Evolutionary conservation across 2,797 vertebrate genomes (phyloP), one percentile per base, ranked within the genome.

Genomic region (Brotula barbata): DNA sequence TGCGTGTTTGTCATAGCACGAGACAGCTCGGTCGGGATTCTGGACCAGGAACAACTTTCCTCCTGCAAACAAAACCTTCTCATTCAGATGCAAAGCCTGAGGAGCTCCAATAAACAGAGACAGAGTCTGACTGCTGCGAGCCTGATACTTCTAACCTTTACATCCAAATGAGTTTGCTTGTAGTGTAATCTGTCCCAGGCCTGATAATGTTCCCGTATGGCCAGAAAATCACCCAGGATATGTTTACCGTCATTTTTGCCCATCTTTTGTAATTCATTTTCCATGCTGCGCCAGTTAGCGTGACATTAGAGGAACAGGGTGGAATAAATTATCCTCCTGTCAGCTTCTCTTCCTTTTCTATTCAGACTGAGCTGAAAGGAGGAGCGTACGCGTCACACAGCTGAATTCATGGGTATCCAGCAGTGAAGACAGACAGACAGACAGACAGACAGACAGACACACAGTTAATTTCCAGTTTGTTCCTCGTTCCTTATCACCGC

Each of bases 201-300:
- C 51, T 64, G 58, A 82, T 75, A 68, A 78, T 76, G 46, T 71
- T 65, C 58, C 34, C 57, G 59, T 62, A 25, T 49, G 68, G 39
- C 65, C 64, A 58, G 69, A 77, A 80, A 85, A 83, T 75, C 71
- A 68, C 65, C 70, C 68, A 67, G 75, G 75, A 78, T 58, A 72
- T 82, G 74, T 86, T 88, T 77, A 80, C 78, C 69, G 75, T 84
- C 66, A 74, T 75, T 69, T 71, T 56, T 8, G 53, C 36, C 53
- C 28, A 40, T 83, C 69, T 82, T 72, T 62, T 68, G 50, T 71
- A 63, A 81, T 81, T 78, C 52, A 73, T 80, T 87, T 73, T 67
- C 64, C 74, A 51, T 21, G 60, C 80, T 42, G 50, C 64, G 73
- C 58, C 58, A 81, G 66, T 80, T 78, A 64, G 57, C 58, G 71